Base-by-base conservation (phyloP, 2,888 invertebrate genomes). In the Scaptomyza reducta region DNA sequence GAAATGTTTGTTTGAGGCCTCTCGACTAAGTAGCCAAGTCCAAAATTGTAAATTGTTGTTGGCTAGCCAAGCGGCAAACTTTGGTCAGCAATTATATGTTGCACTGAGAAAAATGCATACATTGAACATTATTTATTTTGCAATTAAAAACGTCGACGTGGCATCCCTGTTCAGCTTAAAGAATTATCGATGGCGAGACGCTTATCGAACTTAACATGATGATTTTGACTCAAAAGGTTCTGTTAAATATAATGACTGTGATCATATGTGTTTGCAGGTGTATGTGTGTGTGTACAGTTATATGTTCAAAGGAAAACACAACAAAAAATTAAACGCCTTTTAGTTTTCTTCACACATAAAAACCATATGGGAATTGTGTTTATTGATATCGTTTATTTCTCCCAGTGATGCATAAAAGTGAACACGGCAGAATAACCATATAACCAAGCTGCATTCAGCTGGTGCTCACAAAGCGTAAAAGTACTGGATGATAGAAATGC, bases 401-500 rank as follows among this genome's bases (percentile, higher is more conserved):
- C 22, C 18, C 57, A 46, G 56, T 70, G 74, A 4, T 0, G 27
- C 33, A 14, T 6, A 46, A 25, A 38, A 41, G 40, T 51, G 69
- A 27, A 44, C 41, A n/a, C 51, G 25, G 4, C 11, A 7, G 35
- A 3, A 38, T n/a, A 35, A n/a, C 35, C n/a, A 58, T 31, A 27
- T 29, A 45, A n/a, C 27, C 47, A 42, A 33, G 33, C 41, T 35
- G 54, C 51, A 31, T 45, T 60, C 63, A 68, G 60, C 77, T 50
- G 53, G 10, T 40, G 47, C 16, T 58, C 56, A 62, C 73, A 68
- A 51, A 51, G 62, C 57, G 29, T 57, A 61, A 69, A 69, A 65
- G 61, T 70, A 58, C 57, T 49, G 60, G 61, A 70, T 60, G 74
- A 74, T 38, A 63, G 49, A 74, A 56, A 44, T 74, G 76, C 66